Percentiles rank a stretch among this genome's conserved stretches.
Evolutionary conservation across 2,113 vertebrate genomes (phyloP).

Genomic region (Apus apus): DNA sequence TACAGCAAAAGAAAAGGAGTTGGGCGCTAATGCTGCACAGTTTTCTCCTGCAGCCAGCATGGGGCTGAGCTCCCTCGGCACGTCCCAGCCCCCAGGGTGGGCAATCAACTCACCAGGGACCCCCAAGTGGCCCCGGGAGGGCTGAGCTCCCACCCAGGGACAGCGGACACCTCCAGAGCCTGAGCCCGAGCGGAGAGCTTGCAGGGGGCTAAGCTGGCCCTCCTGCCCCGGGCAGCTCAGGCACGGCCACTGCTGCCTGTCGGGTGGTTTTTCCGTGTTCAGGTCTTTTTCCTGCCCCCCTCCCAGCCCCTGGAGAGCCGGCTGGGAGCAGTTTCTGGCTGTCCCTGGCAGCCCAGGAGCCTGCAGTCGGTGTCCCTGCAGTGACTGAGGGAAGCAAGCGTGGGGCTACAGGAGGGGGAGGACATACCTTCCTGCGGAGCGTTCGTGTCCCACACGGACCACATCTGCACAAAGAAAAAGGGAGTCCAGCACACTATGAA

Average conservation of each 20-base stretch:
- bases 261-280: fast-evolving
- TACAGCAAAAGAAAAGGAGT: not conserved
- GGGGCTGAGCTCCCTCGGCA: not conserved
- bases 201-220: fast-evolving
- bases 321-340: not conserved
- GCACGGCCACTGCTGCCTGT: not conserved
- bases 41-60: not conserved
- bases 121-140: not conserved
- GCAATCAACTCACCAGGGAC: fast-evolving
- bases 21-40: fast-evolving
- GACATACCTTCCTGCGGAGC: conserved; percentile 92
- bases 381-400: not conserved
- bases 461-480: conserved; percentile 99
- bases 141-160: not conserved
- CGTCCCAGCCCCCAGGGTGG: fast-evolving
- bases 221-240: fast-evolving
- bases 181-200: fast-evolving
- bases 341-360: fast-evolving
- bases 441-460: conserved; percentile 92
- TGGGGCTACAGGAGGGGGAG: not conserved
- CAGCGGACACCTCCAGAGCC: fast-evolving
- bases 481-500: conserved; percentile 98
- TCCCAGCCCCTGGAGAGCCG: not conserved
- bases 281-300: not conserved
- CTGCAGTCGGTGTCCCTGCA: fast-evolving